phyloP scores from a whole-genome alignment of 1,140 invertebrate genomes.

The Meloidogyne chitwoodi region DNA sequence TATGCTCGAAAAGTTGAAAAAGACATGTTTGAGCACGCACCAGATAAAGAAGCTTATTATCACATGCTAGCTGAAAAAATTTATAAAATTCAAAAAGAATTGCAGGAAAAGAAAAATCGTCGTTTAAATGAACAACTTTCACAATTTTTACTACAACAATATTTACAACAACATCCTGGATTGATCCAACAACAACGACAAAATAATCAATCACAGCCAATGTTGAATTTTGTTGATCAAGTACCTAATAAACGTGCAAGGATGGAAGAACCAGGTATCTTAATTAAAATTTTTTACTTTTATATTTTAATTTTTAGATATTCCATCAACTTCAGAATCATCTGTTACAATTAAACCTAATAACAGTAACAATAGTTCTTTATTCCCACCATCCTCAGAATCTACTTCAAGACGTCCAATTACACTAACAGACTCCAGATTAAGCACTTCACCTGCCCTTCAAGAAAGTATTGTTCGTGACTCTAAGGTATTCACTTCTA shows the following conservation, averaged over 20 bases:
- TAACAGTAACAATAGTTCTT: neutral
- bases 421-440: constrained; percentile 10
- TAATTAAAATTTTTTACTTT: neutral
- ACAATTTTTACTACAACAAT: neutral
- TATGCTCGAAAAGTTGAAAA: constrained; percentile 98
- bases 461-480: constrained; percentile 15
- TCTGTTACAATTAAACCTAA: neutral
- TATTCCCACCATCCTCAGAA: constrained; percentile 1
- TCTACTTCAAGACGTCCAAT: neutral
- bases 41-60: constrained; percentile 92
- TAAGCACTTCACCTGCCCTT: constrained; percentile 18
- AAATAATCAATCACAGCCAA: neutral
- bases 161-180: neutral
- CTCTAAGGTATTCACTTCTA: constrained; percentile 75
- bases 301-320: neutral
- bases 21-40: constrained; percentile 98
- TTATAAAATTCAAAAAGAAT: constrained; percentile 98
- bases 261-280: neutral
- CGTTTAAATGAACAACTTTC: constrained; percentile 70
- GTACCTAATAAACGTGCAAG: constrained; percentile 6
- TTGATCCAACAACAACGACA: constrained; percentile 2
- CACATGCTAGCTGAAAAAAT: constrained; percentile 96
- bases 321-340: neutral
- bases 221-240: constrained; percentile 17
- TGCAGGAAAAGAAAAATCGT: constrained; percentile 76